Evolutionary conservation across 92 coral and sea anemone species (phyloP), one percentile per base, ranked within the genome.

Genomic region (Galaxea fascicularis): DNA sequence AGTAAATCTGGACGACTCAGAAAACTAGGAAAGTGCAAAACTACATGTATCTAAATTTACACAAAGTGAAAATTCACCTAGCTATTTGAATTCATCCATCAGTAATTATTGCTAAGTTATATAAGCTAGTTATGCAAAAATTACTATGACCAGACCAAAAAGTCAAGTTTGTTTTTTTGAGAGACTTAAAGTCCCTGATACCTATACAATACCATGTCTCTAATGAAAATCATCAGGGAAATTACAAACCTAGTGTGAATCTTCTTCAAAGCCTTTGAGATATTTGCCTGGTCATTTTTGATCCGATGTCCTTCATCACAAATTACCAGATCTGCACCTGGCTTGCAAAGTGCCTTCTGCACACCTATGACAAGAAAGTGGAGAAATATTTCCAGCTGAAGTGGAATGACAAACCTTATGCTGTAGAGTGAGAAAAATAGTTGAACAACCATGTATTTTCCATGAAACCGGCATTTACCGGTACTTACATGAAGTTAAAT

Each of bases 281-380:
- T 91, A 76, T 94, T 96, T 28, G 98, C 96, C 51, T 93, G 94
- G 64, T 84, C 93, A 82, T 96, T 96, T 74, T 96, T 96, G 45
- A 96, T 96, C 47, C 98, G 90, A 63, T 96, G 98, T 1, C 98
- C 98, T 63, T 96, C 98, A 58, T 96, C 98, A 81, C 98, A 96
- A 26, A 96, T 92, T 16, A 96, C 95, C 27, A 96, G 85, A 65
- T 96, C 98, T 10, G 98, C 98, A 8, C 98, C 98, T 4, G 98
- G 98, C 58, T 76, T 96, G 46, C 98, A 94, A 15, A 96, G 83
- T 20, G 98, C 94, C 71, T 67, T 87, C 82, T 94, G 98, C 15
- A 96, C 89, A 49, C 95, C 98, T 95, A 52, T 66, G 31, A n/a
- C 49, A 70, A 35, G 25, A 4, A 35, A 35, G 6, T 35, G 41